These are phyloP conservation scores for Labeo rohita DNA, from an alignment of 2,113 vertebrate genomes.

Conservation along the genomic window DNA sequence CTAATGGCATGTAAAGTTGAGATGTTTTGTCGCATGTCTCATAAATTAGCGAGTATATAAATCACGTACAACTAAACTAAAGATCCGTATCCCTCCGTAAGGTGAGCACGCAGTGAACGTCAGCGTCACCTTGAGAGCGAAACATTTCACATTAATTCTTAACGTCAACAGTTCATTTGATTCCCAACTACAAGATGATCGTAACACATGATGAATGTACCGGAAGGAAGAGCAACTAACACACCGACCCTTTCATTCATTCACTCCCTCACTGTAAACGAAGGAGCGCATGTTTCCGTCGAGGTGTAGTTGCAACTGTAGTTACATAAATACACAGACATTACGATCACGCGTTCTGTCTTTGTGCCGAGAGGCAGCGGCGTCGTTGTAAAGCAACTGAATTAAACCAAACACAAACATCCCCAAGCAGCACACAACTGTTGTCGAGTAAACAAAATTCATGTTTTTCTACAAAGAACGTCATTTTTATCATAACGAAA, in stretches of 20 bases:
- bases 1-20: neutral
- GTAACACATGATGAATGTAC: neutral
- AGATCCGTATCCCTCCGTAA: neutral
- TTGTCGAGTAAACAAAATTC: neutral
- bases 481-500: neutral
- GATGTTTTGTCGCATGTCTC: too few relatives aligned
- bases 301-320: neutral
- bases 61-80: neutral
- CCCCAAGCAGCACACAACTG: neutral
- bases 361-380: conserved; percentile 30
- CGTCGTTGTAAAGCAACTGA: conserved; percentile 14
- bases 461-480: too few relatives aligned
- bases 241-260: neutral
- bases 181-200: neutral
- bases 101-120: neutral
- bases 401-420: conserved; percentile 1
- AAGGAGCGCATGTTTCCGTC: neutral
- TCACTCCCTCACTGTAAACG: neutral
- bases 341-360: neutral
- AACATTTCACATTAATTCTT: neutral
- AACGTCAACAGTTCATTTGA: neutral
- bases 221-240: neutral
- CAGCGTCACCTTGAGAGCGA: neutral
- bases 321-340: neutral
- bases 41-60: neutral